A percentile compares a stretch with the other conserved stretches of the same genome.
Conservation (phyloP, 2,888 invertebrate species). For the Incurvaria masculella region DNA sequence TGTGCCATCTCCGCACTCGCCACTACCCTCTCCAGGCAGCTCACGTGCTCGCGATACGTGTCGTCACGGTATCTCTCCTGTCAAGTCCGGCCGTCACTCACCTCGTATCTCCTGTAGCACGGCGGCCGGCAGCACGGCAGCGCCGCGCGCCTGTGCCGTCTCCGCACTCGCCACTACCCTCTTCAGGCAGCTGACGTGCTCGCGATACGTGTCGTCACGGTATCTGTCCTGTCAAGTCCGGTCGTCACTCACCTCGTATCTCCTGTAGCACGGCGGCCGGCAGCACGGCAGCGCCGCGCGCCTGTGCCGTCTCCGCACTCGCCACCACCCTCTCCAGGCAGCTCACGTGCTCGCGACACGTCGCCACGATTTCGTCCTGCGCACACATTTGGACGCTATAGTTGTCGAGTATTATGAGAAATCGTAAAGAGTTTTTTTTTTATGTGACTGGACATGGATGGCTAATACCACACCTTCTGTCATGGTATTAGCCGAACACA, state of each 20-base stretch:
- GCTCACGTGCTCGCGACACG: conserved; percentile 83
- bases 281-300: conserved; percentile 39
- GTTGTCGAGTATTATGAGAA: no score
- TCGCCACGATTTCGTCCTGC: conserved; percentile 81
- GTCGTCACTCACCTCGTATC: conserved; percentile 61
- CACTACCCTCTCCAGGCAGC: conserved; percentile 70
- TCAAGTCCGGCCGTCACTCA: no score
- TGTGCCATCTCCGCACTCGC: conserved; percentile 34
- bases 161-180: conserved; percentile 52
- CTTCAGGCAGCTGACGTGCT: conserved; percentile 79
- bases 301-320: conserved; percentile 26
- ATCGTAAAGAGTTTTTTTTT: no score
- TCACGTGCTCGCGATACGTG: conserved; percentile 86
- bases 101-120: conserved; percentile 61
- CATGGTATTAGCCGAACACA: no score
- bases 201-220: conserved; percentile 86
- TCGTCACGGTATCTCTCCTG: no score
- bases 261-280: conserved; percentile 56
- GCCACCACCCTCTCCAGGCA: conserved; percentile 71
- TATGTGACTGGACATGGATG: no score
- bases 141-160: conserved; percentile 32
- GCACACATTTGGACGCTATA: no score
- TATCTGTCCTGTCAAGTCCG: no score
- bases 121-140: conserved; percentile 49
- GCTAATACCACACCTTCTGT: no score